Evolutionary conservation across 2,113 vertebrate genomes (phyloP).

Genomic region (Apistogramma diplotaenia): DNA sequence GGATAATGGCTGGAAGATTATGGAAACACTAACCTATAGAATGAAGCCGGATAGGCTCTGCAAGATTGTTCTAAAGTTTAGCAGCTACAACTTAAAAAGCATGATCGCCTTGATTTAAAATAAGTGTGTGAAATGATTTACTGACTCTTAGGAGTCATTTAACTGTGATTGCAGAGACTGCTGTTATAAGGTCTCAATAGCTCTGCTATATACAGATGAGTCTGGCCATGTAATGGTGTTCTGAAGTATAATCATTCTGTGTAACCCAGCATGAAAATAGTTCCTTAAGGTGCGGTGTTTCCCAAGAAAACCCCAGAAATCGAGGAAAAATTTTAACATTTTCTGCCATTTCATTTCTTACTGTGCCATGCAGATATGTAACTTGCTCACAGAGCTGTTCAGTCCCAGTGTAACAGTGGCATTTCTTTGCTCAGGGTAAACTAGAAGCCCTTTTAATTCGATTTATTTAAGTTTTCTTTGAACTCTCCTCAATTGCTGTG

Average conservation of each 20-base stretch:
- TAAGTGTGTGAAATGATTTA: neutral
- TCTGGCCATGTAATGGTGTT: too few relatives aligned
- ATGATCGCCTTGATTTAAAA: neutral
- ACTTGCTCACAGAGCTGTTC: too few relatives aligned
- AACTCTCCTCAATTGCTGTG: too few relatives aligned
- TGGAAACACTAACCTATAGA: neutral
- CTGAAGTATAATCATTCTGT: too few relatives aligned
- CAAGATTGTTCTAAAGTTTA: neutral
- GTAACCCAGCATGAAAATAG: too few relatives aligned
- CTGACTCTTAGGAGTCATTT: neutral
- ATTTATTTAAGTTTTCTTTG: too few relatives aligned
- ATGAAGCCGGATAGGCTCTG: too few relatives aligned
- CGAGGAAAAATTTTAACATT: neutral
- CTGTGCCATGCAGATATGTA: neutral
- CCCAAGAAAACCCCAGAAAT: neutral
- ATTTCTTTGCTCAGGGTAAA: too few relatives aligned
- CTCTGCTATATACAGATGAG: neutral
- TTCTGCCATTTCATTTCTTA: neutral
- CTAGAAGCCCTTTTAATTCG: too few relatives aligned
- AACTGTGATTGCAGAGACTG: neutral
- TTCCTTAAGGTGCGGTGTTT: too few relatives aligned
- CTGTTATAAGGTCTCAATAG: neutral
- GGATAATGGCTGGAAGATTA: neutral
- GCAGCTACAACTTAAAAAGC: neutral
- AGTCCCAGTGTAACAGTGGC: too few relatives aligned